Conservation (phyloP, 2,888 invertebrate species). For the Arrhopalites spinosus region DNA sequence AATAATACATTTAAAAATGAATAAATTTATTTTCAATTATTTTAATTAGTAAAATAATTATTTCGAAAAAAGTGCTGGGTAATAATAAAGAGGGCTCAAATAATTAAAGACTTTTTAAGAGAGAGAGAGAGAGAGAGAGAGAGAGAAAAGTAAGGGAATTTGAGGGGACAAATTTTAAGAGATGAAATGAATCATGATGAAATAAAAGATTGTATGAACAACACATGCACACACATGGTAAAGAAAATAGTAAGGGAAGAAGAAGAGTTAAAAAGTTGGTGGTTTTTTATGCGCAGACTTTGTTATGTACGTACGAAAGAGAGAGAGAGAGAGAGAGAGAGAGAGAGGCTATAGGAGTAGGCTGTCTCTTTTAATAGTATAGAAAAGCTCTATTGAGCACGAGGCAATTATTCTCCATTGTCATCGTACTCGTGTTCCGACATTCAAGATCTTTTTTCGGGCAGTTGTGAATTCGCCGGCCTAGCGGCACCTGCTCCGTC, state of each 20-base stretch:
- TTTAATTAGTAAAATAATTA: too few relatives aligned
- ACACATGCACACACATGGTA: not conserved
- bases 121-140: constrained; percentile 10
- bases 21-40: too few relatives aligned
- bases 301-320: not conserved
- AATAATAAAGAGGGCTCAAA: too few relatives aligned
- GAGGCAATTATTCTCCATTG: constrained; percentile 56
- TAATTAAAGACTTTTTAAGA: not conserved
- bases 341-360: not conserved
- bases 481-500: constrained; percentile 27
- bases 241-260: not conserved
- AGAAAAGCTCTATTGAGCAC: constrained; percentile 49
- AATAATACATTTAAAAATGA: too few relatives aligned
- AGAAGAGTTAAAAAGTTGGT: not conserved
- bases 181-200: not conserved
- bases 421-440: constrained; percentile 54
- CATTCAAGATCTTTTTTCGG: constrained; percentile 51
- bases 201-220: not conserved
- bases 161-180: not conserved
- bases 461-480: constrained; percentile 37
- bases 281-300: constrained; percentile 14
- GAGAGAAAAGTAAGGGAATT: not conserved
- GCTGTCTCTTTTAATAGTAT: not conserved
- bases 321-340: constrained; percentile 5
- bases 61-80: too few relatives aligned